Conservation (phyloP, 2,113 vertebrate species). For the Orycteropus afer region DNA sequence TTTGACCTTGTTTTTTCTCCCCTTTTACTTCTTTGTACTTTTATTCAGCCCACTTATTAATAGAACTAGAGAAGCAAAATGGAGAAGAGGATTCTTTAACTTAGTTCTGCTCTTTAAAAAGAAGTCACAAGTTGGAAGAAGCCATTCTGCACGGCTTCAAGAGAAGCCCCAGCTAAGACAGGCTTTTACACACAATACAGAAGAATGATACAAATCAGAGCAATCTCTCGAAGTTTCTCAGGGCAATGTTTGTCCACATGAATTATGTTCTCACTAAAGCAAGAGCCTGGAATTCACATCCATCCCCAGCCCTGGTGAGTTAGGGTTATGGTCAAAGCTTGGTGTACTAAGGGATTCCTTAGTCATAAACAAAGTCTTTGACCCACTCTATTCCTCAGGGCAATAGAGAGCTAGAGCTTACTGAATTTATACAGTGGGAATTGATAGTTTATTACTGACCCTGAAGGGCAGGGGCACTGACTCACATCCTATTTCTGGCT, state of each 20-base stretch:
- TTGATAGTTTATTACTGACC: slow-evolving; percentile 75
- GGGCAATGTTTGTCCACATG: slow-evolving; percentile 41
- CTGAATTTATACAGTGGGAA: slow-evolving; percentile 81
- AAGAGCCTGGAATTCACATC: slow-evolving; percentile 66
- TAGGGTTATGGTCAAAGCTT: slow-evolving; percentile 57
- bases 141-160: rapidly evolving
- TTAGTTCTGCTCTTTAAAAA: slow-evolving; percentile 19
- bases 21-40: background rate
- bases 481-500: slow-evolving; percentile 73
- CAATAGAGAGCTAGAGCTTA: slow-evolving; percentile 31
- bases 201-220: slow-evolving; percentile 52
- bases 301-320: slow-evolving; percentile 37
- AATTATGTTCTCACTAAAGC: slow-evolving; percentile 60
- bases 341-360: slow-evolving; percentile 62
- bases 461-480: slow-evolving; percentile 61
- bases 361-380: slow-evolving; percentile 80
- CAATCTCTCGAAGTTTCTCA: slow-evolving; percentile 23
- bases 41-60: background rate
- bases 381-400: slow-evolving; percentile 75
- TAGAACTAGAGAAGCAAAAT: slow-evolving; percentile 23
- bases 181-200: background rate
- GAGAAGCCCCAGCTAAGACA: background rate
- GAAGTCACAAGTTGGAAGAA: background rate
- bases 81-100: slow-evolving; percentile 14
- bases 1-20: background rate